Evolutionary conservation across 2,888 invertebrate genomes (phyloP), one percentile per base, ranked within the genome.

Genomic region (Listrodromus nycthemerus): DNA sequence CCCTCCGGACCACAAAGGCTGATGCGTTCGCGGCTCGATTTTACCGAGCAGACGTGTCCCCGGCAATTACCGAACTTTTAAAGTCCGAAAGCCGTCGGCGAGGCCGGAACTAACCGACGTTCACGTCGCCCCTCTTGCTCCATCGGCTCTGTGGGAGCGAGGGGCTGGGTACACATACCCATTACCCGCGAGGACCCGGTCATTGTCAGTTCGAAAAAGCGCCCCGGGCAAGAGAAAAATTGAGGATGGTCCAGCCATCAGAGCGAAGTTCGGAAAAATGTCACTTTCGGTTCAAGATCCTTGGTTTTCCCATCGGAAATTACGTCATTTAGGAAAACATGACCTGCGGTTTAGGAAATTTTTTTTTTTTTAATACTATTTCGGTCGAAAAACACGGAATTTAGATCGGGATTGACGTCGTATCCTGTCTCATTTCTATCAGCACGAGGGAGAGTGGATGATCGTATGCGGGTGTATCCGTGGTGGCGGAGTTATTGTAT

Each of bases 31-130:
- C 45, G 90, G 91, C 91, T 92, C 91, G 90, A 93, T 93, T 93
- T 92, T 92, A 91, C 91, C 89, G 88, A 86, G 90, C 91, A 91
- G 92, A 92, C 92, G 91, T 92, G 92, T 92, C 91, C 91, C 88
- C 91, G 88, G 90, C 92, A 93, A 93, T 93, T 93, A 93, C 90
- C 89, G 89, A 91, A 92, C 92, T 92, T 92, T 92, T 91, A 91
- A 91, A 93, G 89, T 90, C 89, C 89, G 87, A 91, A 91, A 91
- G 89, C 89, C 85, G 52, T 48, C 66, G 58, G 41, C 69, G 77
- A 86, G 85, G 83, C 83, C 83, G 79, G 74, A 86, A 82, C 85
- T 84, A 85, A 48, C 78, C 76, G 67, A 65, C 75, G 80, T 65
- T 67, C 63, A n/a, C 50, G 74, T 79, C 41, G 74, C 65, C 55